These are phyloP conservation scores for Piaya cayana DNA, from an alignment of 2,113 vertebrate genomes.

Conservation along the genomic window DNA sequence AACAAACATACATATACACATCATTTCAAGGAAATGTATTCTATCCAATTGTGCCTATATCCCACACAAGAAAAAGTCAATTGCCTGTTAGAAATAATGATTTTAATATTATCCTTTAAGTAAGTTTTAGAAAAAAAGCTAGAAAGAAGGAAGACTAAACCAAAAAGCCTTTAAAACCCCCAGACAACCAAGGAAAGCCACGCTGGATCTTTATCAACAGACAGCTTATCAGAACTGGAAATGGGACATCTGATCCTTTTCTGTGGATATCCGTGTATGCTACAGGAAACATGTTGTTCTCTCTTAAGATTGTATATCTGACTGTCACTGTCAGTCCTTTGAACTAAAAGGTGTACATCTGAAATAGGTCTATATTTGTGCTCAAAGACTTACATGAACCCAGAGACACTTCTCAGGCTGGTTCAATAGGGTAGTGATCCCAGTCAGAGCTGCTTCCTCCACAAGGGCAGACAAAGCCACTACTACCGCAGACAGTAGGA, in stretches of 20 bases:
- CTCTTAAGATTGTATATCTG: not conserved
- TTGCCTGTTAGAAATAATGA: not conserved
- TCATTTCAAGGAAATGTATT: not conserved
- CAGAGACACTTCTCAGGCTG: rapidly evolving
- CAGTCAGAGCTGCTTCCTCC: not conserved
- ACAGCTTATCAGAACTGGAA: not conserved
- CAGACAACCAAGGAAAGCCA: not conserved
- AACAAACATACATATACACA: not conserved
- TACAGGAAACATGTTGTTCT: not conserved
- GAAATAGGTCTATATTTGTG: not conserved
- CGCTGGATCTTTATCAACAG: too few species aligned
- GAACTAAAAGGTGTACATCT: not conserved
- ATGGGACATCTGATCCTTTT: not conserved
- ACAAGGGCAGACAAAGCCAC: too few species aligned
- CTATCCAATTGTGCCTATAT: not conserved
- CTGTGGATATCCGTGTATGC: not conserved
- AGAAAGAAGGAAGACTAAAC: not conserved
- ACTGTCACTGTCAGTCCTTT: not conserved
- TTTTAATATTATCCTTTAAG: not conserved
- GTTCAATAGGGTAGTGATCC: rapidly evolving
- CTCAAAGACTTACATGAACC: not conserved
- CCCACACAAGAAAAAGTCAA: not conserved
- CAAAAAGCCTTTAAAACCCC: not conserved
- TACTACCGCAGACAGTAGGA: not conserved
- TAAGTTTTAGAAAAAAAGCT: not conserved